Base-by-base conservation (phyloP, 2,113 vertebrate species). In the Paradoxurus hermaphroditus region DNA sequence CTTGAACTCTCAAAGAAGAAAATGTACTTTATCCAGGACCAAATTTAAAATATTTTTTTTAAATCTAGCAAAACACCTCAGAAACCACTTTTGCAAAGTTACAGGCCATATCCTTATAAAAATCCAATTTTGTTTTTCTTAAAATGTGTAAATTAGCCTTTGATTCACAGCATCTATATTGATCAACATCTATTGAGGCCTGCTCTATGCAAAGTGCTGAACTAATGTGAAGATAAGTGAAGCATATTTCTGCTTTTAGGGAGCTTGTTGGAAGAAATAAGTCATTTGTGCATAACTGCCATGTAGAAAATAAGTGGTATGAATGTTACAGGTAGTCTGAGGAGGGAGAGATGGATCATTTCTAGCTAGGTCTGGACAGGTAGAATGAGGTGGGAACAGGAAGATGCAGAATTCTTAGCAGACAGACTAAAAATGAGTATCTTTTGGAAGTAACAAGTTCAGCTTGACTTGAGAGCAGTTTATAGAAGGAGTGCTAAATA, bases 1-100 rank as follows among this genome's bases (percentile, higher is more conserved):
- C 75, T 91, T 88, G 72, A 98, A 96, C 85, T 85, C 91, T 87
- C 75, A 77, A 39, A 98, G 88, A 44, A 85, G 34, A 97, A 89
- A 97, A 39, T 82, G 85, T 84, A 85, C 19, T 95, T 97, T 91
- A 0, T 23, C 36, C 70, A 63, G 7, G 8, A 91, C 44, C 62
- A 79, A 56, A 93, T 96, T 97, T 83, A 97, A 93, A 78, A 56
- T n/a, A 77, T 1, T 31, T 44, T 29, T 23, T 75, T 15, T 62
- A 94, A 93, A 78, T 36, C 59, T 34, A 91, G 51, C 39, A 92
- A 88, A 93, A 82, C 16, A 31, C 1, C 92, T 93, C 27, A 91
- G 21, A 36, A 70, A 94, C 53, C 84, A 59, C 23, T 85, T 56
- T 95, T 62, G 77, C 63, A 89, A 63, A 87, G 23, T 49, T 93